Evolutionary conservation across 2,797 vertebrate genomes (phyloP).

Genomic region (Micropoecilia bifurca): DNA sequence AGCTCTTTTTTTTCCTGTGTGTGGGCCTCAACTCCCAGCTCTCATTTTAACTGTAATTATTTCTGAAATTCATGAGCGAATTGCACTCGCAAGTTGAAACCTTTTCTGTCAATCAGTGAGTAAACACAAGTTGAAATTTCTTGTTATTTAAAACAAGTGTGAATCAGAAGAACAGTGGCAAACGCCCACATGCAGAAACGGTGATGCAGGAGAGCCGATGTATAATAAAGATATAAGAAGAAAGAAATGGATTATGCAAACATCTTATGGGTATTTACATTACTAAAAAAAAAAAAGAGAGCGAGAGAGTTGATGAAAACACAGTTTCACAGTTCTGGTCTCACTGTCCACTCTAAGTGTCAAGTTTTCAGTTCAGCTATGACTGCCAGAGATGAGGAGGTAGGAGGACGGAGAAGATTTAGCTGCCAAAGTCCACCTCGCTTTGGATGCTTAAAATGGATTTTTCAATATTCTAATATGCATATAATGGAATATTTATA

Average conservation of each 20-base stretch:
- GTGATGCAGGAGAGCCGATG: conserved; percentile 20
- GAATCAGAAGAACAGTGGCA: conserved; percentile 23
- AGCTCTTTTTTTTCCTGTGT: conserved; percentile 1
- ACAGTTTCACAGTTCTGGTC: conserved; percentile 4
- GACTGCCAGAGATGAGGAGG: conserved; percentile 22
- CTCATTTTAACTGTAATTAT: conserved; percentile 26
- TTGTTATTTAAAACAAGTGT: conserved; percentile 36
- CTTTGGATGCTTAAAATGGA: background rate
- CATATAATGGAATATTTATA: conserved; percentile 9
- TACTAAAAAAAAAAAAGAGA: background rate
- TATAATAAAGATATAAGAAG: conserved; percentile 16
- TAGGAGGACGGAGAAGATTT: conserved; percentile 12
- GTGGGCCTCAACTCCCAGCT: conserved; percentile 35
- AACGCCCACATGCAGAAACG: conserved; percentile 29
- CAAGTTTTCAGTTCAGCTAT: conserved; percentile 5
- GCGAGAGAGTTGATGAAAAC: background rate
- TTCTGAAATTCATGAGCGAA: conserved; percentile 24
- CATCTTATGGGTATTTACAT: conserved; percentile 1
- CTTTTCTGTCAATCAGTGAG: conserved; percentile 31
- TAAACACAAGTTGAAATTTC: conserved; percentile 32
- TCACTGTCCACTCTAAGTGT: conserved; percentile 17
- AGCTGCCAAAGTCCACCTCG: conserved; percentile 14
- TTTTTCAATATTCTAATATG: background rate
- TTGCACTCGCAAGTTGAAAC: conserved; percentile 24
- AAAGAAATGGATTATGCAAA: conserved; percentile 12